These are phyloP conservation scores for Erythrocercus mccallii DNA, from an alignment of 2,113 vertebrate species.

Conservation along the genomic window DNA sequence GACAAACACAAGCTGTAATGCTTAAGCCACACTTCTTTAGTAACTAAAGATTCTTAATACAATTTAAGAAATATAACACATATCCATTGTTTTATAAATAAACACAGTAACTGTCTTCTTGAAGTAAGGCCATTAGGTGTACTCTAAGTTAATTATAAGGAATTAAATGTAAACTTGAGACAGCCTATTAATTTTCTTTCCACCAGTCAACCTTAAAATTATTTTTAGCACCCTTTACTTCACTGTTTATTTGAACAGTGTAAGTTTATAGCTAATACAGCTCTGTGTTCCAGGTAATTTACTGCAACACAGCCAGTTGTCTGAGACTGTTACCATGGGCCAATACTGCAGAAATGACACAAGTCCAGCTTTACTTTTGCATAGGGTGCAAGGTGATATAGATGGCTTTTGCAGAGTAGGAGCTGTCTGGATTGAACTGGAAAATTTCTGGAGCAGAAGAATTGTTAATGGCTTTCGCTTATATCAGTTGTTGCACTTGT, in stretches of 20 bases:
- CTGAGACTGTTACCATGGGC: background rate
- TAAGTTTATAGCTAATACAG: background rate
- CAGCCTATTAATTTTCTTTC: background rate
- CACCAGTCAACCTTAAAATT: background rate
- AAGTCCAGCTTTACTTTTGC: background rate
- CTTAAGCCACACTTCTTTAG: background rate
- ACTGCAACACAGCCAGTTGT: background rate
- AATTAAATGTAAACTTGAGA: background rate
- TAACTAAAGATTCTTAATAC: background rate
- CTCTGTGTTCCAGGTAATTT: background rate
- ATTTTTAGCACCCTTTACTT: background rate
- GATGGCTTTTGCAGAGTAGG: background rate
- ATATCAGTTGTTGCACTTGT: background rate
- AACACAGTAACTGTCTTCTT: background rate
- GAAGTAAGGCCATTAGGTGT: background rate
- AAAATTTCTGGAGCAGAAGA: background rate
- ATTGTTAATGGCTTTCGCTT: background rate
- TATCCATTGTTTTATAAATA: background rate
- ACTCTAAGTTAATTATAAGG: background rate
- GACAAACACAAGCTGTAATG: background rate
- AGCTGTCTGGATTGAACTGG: background rate
- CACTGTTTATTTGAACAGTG: background rate
- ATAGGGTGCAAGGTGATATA: background rate
- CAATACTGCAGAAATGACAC: background rate
- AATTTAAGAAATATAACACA: background rate